Base-by-base conservation (phyloP, 1,140 invertebrate species). In the Drusus annulatus region DNA sequence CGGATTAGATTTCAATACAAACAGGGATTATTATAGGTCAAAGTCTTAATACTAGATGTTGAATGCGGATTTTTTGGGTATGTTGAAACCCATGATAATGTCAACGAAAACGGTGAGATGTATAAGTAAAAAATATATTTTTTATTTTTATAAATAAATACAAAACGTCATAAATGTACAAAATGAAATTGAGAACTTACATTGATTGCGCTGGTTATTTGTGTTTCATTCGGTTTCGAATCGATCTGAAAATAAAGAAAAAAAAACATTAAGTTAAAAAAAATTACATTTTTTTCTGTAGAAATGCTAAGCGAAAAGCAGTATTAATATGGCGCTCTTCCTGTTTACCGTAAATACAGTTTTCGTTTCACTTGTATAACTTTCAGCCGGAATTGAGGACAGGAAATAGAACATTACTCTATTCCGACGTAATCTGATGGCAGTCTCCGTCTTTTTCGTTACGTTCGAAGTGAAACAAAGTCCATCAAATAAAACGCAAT, bases 401-500 rank as follows among this genome's bases (percentile, higher is more conserved):
- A 19, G 31, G 80, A 73, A 77, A 77, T 81, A 81, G 73, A 60
- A 81, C 75, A 77, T 78, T 21, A 77, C 51, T 56, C 63, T 71
- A 31, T 68, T 62, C 28, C 71, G 19, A 23, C 60, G 78, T 81
- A 81, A 81, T 81, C 76, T 78, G 68, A 81, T 81, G 74, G 69
- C 51, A 58, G 51, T 80, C 25, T 76, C 21, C n/a, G 58, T 54
- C 13, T 50, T 50, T 71, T 58, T n/a, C n/a, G 17, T 78, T 78
- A 36, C 45, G 73, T 73, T 68, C 68, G 75, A 25, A 31, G 74
- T 58, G 79, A 76, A 80, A 80, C 69, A 79, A 71, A 79, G 78
- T 79, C 78, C 36, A 50, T 79, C 78, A 62, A 74, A 79, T 79
- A 79, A 79, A 79, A 79, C 78, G 78, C 68, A 74, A 79, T 63